These are phyloP conservation scores for Scomber japonicus DNA, from an alignment of 2,113 vertebrate genomes.

Conservation along the genomic window DNA sequence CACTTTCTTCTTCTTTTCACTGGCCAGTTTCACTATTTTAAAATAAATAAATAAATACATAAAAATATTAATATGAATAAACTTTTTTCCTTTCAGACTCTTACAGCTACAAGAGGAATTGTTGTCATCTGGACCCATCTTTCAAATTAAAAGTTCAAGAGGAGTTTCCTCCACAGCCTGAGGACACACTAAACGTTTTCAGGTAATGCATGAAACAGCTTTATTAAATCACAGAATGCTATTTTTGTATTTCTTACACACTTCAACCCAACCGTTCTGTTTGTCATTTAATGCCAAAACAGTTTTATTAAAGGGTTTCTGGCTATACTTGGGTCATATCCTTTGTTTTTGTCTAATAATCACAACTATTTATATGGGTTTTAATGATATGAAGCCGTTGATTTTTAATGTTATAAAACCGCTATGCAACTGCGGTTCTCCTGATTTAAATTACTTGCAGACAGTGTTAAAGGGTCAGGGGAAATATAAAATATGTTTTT, in stretches of 20 bases:
- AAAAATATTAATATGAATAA: too few relatives aligned
- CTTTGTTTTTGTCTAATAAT: background rate
- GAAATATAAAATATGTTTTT: conserved; percentile 22
- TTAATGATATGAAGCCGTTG: background rate
- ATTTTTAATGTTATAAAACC: background rate
- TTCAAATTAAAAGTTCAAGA: background rate
- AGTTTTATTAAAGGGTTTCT: too few relatives aligned
- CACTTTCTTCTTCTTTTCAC: too few relatives aligned
- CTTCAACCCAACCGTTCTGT: too few relatives aligned
- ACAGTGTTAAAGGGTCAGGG: conserved; percentile 3
- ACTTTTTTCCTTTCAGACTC: conserved; percentile 22
- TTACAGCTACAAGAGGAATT: background rate
- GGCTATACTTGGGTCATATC: too few relatives aligned
- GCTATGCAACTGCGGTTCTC: background rate
- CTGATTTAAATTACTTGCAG: conserved; percentile 30
- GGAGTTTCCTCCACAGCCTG: background rate
- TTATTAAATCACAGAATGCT: too few relatives aligned
- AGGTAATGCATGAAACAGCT: conserved; percentile 20
- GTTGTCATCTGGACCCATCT: background rate
- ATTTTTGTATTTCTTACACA: too few relatives aligned
- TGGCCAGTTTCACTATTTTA: background rate
- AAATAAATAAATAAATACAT: too few relatives aligned
- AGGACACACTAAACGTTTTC: background rate
- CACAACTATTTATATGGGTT: background rate
- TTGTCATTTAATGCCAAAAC: too few relatives aligned